Percentiles rank a stretch among this genome's conserved stretches.
These are phyloP conservation scores for Cheilosia scutellata DNA, from an alignment of 2,888 invertebrate species.

Conservation along the genomic window DNA sequence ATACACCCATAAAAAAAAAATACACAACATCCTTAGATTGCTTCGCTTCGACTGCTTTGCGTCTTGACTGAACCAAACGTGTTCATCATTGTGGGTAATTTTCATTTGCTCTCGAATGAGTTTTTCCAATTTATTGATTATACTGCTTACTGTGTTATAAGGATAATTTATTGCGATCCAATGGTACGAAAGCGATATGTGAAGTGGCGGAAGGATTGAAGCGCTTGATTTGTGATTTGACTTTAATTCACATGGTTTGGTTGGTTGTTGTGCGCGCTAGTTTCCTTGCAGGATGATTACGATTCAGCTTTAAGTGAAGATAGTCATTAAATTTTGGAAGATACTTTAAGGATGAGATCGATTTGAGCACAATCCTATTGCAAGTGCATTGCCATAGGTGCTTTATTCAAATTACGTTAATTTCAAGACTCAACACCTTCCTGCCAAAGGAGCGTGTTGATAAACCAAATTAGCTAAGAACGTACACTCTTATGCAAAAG, in stretches of 20 bases:
- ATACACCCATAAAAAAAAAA: neutral
- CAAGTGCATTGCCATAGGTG: neutral
- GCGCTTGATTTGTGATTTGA: conserved; percentile 5
- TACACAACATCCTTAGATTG: conserved; percentile 5
- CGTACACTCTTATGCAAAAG: neutral
- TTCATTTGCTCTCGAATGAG: conserved; percentile 46
- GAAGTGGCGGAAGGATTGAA: conserved; percentile 9
- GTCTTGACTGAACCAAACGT: conserved; percentile 17
- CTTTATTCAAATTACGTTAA: neutral
- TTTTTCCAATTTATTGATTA: conserved; percentile 42
- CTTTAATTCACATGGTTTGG: neutral
- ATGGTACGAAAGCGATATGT: neutral
- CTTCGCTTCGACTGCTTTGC: conserved; percentile 3
- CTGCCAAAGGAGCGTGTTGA: neutral
- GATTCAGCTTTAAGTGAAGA: no score
- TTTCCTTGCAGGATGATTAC: no score
- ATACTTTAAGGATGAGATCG: neutral
- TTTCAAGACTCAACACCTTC: neutral
- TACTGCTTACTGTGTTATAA: conserved; percentile 5
- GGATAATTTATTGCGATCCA: conserved; percentile 26
- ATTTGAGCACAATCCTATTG: neutral
- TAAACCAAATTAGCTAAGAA: neutral
- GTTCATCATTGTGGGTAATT: conserved; percentile 54
- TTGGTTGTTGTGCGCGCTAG: no score
- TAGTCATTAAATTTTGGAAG: neutral